Conservation (phyloP, 2,888 invertebrate species). For the Leptopterna dolabrata region DNA sequence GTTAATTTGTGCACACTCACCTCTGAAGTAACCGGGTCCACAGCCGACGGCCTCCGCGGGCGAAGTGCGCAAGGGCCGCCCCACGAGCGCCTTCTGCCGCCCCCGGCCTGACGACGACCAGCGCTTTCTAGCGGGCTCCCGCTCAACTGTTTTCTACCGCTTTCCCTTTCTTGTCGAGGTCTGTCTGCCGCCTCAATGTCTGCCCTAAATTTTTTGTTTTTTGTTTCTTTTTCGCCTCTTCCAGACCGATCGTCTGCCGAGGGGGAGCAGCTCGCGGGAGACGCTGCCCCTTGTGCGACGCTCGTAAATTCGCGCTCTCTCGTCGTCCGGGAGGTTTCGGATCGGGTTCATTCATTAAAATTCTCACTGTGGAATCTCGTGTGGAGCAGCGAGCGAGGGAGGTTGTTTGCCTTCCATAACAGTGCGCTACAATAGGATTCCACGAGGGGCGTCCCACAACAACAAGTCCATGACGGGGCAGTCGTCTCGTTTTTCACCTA, state of each 20-base stretch:
- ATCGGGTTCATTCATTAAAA: neutral
- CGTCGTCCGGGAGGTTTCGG: neutral
- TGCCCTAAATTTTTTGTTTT: conserved; percentile 38
- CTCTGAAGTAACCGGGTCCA: conserved; percentile 43
- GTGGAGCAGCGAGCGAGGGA: too few species aligned
- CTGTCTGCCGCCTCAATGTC: conserved; percentile 47
- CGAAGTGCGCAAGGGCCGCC: conserved; percentile 53
- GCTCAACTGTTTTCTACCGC: neutral
- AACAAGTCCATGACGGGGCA: too few species aligned
- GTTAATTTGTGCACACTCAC: conserved; percentile 45
- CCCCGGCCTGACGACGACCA: neutral
- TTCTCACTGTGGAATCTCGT: neutral
- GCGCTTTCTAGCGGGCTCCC: neutral
- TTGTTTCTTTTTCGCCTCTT: neutral
- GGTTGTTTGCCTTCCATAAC: too few species aligned
- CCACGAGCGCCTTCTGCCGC: conserved; percentile 19
- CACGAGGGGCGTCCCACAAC: too few species aligned
- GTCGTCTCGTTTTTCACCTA: too few species aligned
- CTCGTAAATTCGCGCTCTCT: neutral
- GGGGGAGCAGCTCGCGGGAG: neutral
- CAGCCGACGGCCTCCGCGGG: conserved; percentile 50
- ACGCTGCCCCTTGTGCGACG: neutral
- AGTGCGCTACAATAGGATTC: too few species aligned
- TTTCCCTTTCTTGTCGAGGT: conserved; percentile 41
- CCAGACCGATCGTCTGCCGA: conserved; percentile 27